phyloP scores from a whole-genome alignment of 2,113 vertebrate genomes.

The Pipra filicauda region DNA sequence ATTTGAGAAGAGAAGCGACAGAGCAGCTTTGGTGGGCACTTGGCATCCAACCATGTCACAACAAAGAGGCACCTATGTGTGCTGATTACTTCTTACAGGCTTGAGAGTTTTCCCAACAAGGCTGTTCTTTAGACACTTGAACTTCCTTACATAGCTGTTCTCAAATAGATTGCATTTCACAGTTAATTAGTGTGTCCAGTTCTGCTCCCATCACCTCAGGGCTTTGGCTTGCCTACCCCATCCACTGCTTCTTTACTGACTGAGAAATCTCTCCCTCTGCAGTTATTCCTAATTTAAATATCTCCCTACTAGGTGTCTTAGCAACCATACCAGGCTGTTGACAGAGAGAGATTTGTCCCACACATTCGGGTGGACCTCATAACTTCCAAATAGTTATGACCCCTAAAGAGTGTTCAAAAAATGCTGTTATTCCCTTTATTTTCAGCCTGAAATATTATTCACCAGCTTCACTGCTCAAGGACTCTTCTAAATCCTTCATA shows the following conservation, averaged over 20 bases:
- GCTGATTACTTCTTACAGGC: not conserved
- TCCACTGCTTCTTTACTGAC: not conserved
- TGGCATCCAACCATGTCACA: not conserved
- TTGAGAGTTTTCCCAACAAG: not conserved
- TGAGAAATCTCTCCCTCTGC: not conserved
- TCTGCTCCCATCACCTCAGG: not conserved
- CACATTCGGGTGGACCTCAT: not conserved
- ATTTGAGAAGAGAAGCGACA: not conserved
- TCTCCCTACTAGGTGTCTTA: not conserved
- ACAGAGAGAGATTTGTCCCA: not conserved
- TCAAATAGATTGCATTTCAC: not conserved
- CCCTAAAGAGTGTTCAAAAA: not conserved
- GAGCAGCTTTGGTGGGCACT: fast-evolving
- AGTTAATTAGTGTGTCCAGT: not conserved
- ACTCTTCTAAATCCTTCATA: not conserved
- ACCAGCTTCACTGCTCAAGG: not conserved
- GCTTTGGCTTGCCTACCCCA: not conserved
- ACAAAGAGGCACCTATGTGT: not conserved
- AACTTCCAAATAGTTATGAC: not conserved
- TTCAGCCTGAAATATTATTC: not conserved
- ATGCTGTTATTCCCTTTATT: not conserved
- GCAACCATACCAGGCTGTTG: not conserved
- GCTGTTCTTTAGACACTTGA: not conserved
- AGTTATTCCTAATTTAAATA: not conserved
- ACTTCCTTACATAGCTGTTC: not conserved